A percentile compares a stretch with the other conserved stretches of the same genome.
These are phyloP conservation scores for Paraplagusia blochii DNA, from an alignment of 2,113 vertebrate genomes.

Conservation along the genomic window DNA sequence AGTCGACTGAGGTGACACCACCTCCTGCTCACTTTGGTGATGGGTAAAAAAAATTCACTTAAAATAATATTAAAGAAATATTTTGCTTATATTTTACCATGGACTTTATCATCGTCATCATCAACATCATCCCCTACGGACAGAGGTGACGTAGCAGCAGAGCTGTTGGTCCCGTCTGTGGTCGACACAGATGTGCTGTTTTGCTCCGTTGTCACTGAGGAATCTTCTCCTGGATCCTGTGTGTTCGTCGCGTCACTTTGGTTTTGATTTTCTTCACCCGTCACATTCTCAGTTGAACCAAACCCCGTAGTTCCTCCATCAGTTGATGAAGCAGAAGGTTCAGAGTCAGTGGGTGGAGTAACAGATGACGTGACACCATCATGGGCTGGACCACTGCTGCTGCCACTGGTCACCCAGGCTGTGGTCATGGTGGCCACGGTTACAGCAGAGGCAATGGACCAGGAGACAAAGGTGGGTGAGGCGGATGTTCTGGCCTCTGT, in stretches of 20 bases:
- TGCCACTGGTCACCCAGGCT: background rate
- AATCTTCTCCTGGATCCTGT: background rate
- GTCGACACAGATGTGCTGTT: background rate
- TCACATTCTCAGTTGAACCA: slow-evolving; percentile 3
- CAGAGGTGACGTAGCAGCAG: background rate
- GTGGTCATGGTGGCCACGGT: background rate
- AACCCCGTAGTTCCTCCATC: background rate
- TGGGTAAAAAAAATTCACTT: too few relatives aligned
- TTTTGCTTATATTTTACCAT: slow-evolving; percentile 19
- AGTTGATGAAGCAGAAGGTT: background rate
- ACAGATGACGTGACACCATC: slow-evolving; percentile 13
- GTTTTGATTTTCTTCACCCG: background rate
- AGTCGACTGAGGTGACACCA: too few relatives aligned
- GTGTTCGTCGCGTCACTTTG: background rate
- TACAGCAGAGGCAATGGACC: background rate
- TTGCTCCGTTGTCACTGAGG: background rate
- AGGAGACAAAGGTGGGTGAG: background rate
- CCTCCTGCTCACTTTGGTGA: too few relatives aligned
- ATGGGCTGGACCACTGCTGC: background rate
- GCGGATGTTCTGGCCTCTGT: background rate
- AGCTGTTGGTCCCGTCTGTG: background rate
- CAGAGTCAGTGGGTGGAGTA: background rate
- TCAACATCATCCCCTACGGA: accelerated
- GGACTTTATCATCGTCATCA: too few relatives aligned
- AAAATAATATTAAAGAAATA: too few relatives aligned